phyloP scores from a whole-genome alignment of 2,888 invertebrate species.

The Cephalotes varians region DNA sequence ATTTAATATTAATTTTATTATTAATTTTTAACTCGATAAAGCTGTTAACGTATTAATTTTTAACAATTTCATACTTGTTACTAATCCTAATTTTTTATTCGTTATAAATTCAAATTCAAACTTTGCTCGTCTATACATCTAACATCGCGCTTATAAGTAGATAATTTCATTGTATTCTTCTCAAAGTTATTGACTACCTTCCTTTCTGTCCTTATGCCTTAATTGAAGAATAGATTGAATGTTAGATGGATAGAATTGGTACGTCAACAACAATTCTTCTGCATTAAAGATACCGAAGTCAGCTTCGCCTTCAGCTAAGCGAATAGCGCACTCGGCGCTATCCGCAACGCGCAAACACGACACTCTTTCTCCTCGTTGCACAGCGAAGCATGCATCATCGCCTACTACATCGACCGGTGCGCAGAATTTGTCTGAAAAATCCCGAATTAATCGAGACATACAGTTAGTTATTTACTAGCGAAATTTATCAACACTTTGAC shows the following conservation, averaged over 20 bases:
- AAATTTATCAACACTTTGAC: not conserved
- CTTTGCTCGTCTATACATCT: not conserved
- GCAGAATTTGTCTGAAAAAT: slow-evolving; percentile 75
- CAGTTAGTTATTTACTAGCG: not conserved
- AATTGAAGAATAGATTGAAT: slow-evolving; percentile 78
- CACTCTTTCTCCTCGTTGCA: slow-evolving; percentile 71
- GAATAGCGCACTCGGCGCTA: slow-evolving; percentile 89
- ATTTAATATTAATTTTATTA: not conserved
- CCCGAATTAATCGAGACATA: not conserved
- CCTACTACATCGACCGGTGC: slow-evolving; percentile 55
- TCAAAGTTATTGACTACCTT: slow-evolving; percentile 81
- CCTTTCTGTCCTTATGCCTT: slow-evolving; percentile 72
- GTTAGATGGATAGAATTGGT: slow-evolving; percentile 78
- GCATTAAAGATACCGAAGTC: slow-evolving; percentile 89
- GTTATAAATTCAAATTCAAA: not conserved
- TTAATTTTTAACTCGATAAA: not conserved
- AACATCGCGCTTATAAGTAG: not conserved
- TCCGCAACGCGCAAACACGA: slow-evolving; percentile 75
- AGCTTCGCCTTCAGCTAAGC: slow-evolving; percentile 86
- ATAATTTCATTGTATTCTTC: not conserved
- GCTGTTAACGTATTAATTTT: not conserved
- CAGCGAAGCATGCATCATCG: slow-evolving; percentile 60
- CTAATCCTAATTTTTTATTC: not conserved
- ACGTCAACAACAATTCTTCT: slow-evolving; percentile 88
- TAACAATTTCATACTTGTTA: not conserved